phyloP scores from a whole-genome alignment of 2,888 invertebrate species.

The Cephus pulcher region DNA sequence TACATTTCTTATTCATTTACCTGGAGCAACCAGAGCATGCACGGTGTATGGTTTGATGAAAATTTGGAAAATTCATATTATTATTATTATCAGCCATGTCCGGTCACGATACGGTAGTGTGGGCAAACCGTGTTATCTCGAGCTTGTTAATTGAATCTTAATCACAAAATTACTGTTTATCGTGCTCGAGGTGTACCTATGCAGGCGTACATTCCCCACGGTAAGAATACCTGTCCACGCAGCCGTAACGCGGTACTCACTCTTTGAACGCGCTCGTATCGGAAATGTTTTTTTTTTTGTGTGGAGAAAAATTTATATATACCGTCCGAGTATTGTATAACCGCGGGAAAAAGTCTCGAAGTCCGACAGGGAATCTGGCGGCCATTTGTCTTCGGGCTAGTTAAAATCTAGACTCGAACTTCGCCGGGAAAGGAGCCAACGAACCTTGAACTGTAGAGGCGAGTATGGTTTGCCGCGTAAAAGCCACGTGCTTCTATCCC shows the following conservation, averaged over 20 bases:
- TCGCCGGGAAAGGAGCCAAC: neutral
- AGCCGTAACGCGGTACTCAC: neutral
- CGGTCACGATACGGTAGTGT: neutral
- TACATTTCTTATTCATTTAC: neutral
- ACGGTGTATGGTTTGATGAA: neutral
- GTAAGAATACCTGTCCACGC: neutral
- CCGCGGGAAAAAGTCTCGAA: neutral
- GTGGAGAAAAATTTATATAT: neutral
- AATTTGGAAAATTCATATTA: neutral
- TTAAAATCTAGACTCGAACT: neutral
- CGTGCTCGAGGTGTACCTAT: neutral
- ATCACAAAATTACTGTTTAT: neutral
- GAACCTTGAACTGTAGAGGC: neutral
- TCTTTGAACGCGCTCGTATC: neutral
- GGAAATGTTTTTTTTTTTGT: too few relatives aligned
- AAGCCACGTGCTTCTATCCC: conserved; percentile 55
- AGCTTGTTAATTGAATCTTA: neutral
- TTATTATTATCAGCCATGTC: neutral
- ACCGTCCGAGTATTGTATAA: neutral
- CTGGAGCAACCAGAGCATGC: neutral
- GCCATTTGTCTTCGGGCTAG: neutral
- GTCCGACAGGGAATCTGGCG: neutral
- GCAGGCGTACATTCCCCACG: neutral
- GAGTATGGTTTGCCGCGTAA: conserved; percentile 54
- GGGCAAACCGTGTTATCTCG: neutral